phyloP scores from a whole-genome alignment of 2,113 vertebrate species.

The Nanorana parkeri region DNA sequence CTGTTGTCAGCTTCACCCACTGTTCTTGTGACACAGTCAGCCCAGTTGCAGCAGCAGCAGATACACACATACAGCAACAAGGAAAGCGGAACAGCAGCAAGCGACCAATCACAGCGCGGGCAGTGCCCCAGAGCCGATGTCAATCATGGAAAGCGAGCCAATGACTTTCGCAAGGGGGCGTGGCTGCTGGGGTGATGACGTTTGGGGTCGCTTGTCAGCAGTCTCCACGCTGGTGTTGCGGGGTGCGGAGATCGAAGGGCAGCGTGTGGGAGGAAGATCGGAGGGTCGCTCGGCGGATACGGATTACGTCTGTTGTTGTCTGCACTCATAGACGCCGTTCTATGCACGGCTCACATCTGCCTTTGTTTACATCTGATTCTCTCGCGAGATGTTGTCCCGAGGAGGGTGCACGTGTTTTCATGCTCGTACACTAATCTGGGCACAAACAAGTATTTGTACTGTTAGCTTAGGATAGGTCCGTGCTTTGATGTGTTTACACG shows the following conservation, averaged over 20 bases:
- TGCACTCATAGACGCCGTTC: neutral
- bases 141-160: constrained; percentile 3
- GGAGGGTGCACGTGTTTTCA: constrained; percentile 20
- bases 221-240: neutral
- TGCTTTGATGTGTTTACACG: no score
- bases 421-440: neutral
- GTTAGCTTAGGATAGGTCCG: no score
- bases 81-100: constrained; percentile 46
- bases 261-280: neutral
- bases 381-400: constrained; percentile 32
- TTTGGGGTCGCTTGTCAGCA: neutral
- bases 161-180: neutral
- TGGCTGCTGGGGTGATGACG: neutral
- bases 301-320: neutral
- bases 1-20: constrained; percentile 29
- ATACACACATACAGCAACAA: constrained; percentile 54
- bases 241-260: neutral
- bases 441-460: no score
- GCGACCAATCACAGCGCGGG: constrained; percentile 13
- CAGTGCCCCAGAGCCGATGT: constrained; percentile 13
- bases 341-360: neutral
- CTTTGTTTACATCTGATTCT: constrained; percentile 42
- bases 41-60: neutral
- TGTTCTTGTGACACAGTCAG: constrained; percentile 17
- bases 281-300: neutral